These are phyloP conservation scores for Heliothis virescens DNA, from an alignment of 1,140 invertebrate species.

Conservation along the genomic window DNA sequence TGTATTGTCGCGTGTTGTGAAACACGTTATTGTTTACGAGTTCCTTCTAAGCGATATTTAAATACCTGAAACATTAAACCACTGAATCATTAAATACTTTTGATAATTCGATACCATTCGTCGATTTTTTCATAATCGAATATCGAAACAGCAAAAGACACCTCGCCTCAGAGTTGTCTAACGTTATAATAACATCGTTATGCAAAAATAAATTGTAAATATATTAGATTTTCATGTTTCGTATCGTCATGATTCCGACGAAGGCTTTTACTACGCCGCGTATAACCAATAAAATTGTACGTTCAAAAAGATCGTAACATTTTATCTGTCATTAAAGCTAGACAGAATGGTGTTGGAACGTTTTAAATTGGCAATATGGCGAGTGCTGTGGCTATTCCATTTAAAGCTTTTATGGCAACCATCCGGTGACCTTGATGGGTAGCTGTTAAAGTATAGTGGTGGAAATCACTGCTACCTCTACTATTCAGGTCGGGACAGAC, in stretches of 20 bases:
- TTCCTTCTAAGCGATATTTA: background rate
- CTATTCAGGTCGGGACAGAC: constrained; percentile 17
- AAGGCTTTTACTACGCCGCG: background rate
- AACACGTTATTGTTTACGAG: constrained; percentile 5
- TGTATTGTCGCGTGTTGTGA: background rate
- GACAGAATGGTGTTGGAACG: constrained; percentile 48
- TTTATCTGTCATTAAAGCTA: constrained; percentile 56
- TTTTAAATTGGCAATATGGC: constrained; percentile 59
- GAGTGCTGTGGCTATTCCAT: constrained; percentile 44
- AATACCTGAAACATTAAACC: background rate
- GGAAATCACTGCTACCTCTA: constrained; percentile 17
- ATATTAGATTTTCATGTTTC: background rate
- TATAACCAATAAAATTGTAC: constrained; percentile 9
- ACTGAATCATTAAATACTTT: background rate
- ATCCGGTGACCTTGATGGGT: constrained; percentile 44
- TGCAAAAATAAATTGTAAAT: background rate
- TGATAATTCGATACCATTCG: no score
- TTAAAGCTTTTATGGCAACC: constrained; percentile 46
- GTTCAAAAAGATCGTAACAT: constrained; percentile 48
- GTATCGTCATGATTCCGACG: background rate
- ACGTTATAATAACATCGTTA: background rate
- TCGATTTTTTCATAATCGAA: no score
- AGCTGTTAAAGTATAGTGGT: constrained; percentile 3
- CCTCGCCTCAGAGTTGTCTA: no score
- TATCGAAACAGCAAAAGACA: no score